Evolutionary conservation across 2,113 vertebrate genomes (phyloP).

Genomic region (Strix uralensis): DNA sequence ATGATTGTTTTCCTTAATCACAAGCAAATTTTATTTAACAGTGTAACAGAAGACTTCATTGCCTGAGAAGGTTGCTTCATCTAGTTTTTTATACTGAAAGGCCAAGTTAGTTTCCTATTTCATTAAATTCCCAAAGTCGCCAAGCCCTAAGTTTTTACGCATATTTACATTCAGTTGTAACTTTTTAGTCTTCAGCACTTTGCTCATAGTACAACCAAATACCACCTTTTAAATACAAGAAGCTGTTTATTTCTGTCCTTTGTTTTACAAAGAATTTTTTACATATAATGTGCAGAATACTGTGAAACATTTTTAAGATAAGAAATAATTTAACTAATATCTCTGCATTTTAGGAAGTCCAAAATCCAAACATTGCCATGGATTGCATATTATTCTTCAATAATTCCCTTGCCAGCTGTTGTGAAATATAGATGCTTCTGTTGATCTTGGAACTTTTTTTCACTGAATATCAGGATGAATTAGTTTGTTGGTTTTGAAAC

Average conservation of each 20-base stretch:
- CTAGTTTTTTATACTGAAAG: neutral
- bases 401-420: neutral
- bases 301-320: neutral
- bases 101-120: neutral
- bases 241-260: neutral
- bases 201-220: neutral
- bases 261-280: neutral
- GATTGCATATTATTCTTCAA: neutral
- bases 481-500: neutral
- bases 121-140: neutral
- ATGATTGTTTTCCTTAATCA: neutral
- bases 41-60: neutral
- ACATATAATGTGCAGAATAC: neutral
- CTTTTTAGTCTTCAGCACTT: neutral
- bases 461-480: neutral
- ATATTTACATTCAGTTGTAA: neutral
- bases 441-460: neutral
- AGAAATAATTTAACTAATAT: neutral
- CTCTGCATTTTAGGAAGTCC: neutral
- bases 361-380: neutral
- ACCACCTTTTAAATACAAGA: neutral
- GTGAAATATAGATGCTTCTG: neutral
- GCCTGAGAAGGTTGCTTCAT: neutral
- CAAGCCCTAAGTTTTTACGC: neutral
- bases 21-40: slow-evolving; percentile 21